A percentile compares a stretch with the other conserved stretches of the same genome.
These are phyloP conservation scores for Pseudoips prasinana DNA, from an alignment of 2,888 invertebrate genomes.

Conservation along the genomic window DNA sequence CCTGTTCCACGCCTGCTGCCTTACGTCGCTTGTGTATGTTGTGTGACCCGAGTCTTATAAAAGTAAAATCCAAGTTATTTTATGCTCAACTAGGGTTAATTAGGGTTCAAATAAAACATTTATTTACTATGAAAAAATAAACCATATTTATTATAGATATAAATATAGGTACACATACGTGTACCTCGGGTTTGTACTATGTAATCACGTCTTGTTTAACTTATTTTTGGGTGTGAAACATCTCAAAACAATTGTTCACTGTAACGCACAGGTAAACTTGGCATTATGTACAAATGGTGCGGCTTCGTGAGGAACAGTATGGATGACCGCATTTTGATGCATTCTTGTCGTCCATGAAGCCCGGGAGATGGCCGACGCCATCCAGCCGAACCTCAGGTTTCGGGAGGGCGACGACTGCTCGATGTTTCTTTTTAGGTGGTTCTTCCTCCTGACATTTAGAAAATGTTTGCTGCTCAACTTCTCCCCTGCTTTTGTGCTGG, in stretches of 20 bases:
- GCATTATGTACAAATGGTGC: slow-evolving; percentile 21
- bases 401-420: slow-evolving; percentile 16
- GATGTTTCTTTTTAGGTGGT: slow-evolving; percentile 14
- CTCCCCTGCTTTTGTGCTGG: slow-evolving; percentile 7
- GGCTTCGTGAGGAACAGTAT: slow-evolving; percentile 17
- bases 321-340: slow-evolving; percentile 21
- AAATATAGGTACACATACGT: slow-evolving; percentile 3
- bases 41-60: too few relatives aligned
- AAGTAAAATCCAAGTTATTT: too few relatives aligned
- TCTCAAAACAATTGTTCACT: too few relatives aligned
- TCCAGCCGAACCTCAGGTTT: slow-evolving; percentile 17
- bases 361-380: slow-evolving; percentile 20
- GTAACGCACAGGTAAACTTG: slow-evolving; percentile 12
- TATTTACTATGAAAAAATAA: too few relatives aligned
- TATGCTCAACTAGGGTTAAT: too few relatives aligned
- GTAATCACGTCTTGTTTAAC: too few relatives aligned
- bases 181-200: neutral
- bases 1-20: too few relatives aligned
- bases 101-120: too few relatives aligned
- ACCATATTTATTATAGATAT: slow-evolving; percentile 2
- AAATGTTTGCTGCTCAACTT: slow-evolving; percentile 5
- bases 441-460: slow-evolving; percentile 1
- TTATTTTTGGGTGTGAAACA: too few relatives aligned
- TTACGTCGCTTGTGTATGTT: too few relatives aligned
- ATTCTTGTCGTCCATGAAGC: slow-evolving; percentile 16